These are phyloP conservation scores for Todus mexicanus DNA, from an alignment of 2,797 vertebrate species.

Conservation along the genomic window DNA sequence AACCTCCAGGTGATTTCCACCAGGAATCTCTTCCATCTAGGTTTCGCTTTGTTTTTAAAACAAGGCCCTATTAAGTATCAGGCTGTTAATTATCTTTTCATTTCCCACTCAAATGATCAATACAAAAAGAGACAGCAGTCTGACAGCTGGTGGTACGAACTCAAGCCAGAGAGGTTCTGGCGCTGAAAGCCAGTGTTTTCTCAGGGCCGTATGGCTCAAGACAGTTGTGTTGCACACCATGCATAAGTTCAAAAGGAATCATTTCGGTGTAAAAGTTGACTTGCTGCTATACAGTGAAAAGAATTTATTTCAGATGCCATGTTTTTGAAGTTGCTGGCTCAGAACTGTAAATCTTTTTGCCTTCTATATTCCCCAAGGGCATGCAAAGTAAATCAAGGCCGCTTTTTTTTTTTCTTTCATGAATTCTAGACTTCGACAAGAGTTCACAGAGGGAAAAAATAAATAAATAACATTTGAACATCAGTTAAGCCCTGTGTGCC, in stretches of 20 bases:
- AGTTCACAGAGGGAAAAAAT: conserved; percentile 39
- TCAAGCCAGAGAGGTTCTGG: not conserved
- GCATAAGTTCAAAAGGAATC: conserved; percentile 58
- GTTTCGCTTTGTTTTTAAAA: not conserved
- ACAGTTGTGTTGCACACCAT: not conserved
- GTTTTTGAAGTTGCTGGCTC: conserved; percentile 64
- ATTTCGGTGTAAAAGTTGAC: conserved; percentile 46
- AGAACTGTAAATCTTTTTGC: conserved; percentile 74
- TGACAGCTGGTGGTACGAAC: not conserved
- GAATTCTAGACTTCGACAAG: conserved; percentile 64
- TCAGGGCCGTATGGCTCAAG: not conserved
- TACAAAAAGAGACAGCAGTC: not conserved
- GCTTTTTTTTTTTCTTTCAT: conserved; percentile 57
- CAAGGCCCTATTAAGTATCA: not conserved
- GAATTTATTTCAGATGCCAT: conserved; percentile 64
- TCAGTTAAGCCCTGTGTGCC: conserved; percentile 47
- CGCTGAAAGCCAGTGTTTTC: not conserved
- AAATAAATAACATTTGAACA: conserved; percentile 32
- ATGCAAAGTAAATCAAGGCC: conserved; percentile 55
- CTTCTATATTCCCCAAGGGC: conserved; percentile 57
- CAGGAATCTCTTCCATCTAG: not conserved
- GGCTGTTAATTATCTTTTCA: not conserved
- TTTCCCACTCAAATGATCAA: conserved; percentile 24
- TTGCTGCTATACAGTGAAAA: conserved; percentile 53
- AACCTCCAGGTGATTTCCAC: conserved; percentile 23